Evolutionary conservation across 2,888 invertebrate species (phyloP).

Genomic region (Brachyopa scutellaris): DNA sequence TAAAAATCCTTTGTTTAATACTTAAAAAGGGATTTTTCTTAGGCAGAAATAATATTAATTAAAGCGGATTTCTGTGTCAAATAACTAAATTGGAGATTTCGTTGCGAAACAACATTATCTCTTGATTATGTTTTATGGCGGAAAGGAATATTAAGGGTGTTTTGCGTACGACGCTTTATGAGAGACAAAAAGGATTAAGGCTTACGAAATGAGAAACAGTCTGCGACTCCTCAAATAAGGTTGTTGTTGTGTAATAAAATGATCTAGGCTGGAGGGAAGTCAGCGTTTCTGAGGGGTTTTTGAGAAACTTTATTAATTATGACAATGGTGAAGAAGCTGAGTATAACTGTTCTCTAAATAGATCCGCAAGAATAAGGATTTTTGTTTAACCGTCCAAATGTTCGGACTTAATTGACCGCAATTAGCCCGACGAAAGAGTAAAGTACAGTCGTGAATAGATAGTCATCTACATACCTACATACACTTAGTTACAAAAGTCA

Average conservation of each 20-base stretch:
- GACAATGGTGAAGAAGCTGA: too few species aligned
- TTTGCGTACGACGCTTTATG: not conserved
- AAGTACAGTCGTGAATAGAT: too few species aligned
- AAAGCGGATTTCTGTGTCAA: slow-evolving; percentile 70
- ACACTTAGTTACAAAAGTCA: too few species aligned
- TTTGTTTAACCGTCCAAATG: too few species aligned
- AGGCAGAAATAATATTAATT: slow-evolving; percentile 66
- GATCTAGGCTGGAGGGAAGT: not conserved
- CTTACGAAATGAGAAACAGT: not conserved
- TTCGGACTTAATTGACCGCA: too few species aligned
- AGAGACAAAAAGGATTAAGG: slow-evolving; percentile 10
- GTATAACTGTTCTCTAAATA: too few species aligned
- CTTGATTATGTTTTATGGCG: slow-evolving; percentile 47
- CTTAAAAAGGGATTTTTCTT: slow-evolving; percentile 54
- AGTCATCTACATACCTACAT: too few species aligned
- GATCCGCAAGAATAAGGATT: too few species aligned
- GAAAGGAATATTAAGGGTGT: slow-evolving; percentile 16
- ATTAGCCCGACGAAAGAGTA: too few species aligned
- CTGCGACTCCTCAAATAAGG: slow-evolving; percentile 11
- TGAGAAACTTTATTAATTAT: too few species aligned
- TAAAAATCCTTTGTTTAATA: slow-evolving; percentile 67
- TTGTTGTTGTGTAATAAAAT: slow-evolving; percentile 1
- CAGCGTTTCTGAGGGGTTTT: too few species aligned
- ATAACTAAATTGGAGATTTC: slow-evolving; percentile 56
- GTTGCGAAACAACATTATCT: slow-evolving; percentile 51